These are phyloP conservation scores for Rhombomys opimus DNA, from an alignment of 2,113 vertebrate genomes.

Conservation along the genomic window DNA sequence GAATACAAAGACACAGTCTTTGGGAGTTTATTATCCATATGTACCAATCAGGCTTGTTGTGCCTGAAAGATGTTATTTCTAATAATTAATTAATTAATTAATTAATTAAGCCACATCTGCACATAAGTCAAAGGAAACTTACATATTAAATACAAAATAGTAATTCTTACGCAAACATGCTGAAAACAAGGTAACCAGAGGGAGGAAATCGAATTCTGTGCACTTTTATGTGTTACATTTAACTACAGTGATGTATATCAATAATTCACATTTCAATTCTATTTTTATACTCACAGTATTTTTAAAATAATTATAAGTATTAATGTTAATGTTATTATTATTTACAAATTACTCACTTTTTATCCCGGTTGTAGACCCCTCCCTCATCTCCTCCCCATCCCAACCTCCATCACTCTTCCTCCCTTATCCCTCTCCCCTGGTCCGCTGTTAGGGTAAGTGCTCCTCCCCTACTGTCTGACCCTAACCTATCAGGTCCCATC, in stretches of 20 bases:
- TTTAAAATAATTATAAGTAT: too few species aligned
- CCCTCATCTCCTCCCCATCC: too few species aligned
- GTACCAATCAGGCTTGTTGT: neutral
- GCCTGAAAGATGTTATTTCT: neutral
- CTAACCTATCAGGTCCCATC: too few species aligned
- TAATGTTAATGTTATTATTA: too few species aligned
- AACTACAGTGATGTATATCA: neutral
- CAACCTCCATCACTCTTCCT: too few species aligned
- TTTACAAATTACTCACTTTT: too few species aligned
- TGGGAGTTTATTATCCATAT: neutral
- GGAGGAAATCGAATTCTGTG: neutral
- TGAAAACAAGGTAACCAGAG: neutral
- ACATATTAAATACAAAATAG: neutral
- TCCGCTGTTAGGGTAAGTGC: too few species aligned
- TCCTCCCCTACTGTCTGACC: too few species aligned
- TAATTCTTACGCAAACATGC: neutral
- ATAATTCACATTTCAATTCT: neutral
- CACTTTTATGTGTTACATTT: neutral
- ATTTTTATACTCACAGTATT: too few species aligned
- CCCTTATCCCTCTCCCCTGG: too few species aligned
- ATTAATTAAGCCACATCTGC: neutral
- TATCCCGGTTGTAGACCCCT: too few species aligned
- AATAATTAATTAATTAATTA: neutral
- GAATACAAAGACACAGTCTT: neutral
- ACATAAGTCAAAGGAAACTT: neutral